A percentile compares a stretch with the other conserved stretches of the same genome.
Conservation (phyloP, 2,888 invertebrate genomes). For the Lepidochitona cinerea region DNA sequence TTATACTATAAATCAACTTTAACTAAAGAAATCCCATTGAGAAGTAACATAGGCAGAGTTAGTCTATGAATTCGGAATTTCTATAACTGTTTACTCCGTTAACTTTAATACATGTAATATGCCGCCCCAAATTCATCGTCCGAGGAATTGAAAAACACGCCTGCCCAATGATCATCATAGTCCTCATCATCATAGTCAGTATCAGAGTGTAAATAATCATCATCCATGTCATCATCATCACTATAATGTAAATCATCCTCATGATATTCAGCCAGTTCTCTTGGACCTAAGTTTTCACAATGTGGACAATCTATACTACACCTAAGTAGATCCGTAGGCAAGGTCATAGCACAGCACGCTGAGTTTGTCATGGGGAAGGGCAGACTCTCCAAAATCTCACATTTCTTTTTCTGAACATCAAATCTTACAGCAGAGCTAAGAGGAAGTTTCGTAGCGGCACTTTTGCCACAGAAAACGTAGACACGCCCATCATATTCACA, state of each 20-base stretch:
- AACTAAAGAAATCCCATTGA: too few species aligned
- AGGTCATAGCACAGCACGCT: slow-evolving; percentile 35
- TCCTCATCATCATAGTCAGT: slow-evolving; percentile 16
- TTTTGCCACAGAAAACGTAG: slow-evolving; percentile 49
- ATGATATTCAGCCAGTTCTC: slow-evolving; percentile 42
- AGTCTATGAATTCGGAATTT: too few species aligned
- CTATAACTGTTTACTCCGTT: too few species aligned
- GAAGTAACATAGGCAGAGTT: too few species aligned
- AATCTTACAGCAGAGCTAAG: neutral
- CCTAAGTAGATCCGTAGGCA: slow-evolving; percentile 40
- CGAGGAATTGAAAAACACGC: slow-evolving; percentile 3
- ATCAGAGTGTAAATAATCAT: slow-evolving; percentile 39
- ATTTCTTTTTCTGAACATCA: neutral
- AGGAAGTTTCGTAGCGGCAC: neutral
- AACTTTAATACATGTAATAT: neutral
- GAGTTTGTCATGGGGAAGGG: slow-evolving; percentile 43
- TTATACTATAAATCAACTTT: too few species aligned
- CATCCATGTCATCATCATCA: slow-evolving; percentile 40
- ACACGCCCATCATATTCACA: slow-evolving; percentile 35
- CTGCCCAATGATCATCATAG: slow-evolving; percentile 13
- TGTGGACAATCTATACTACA: slow-evolving; percentile 55
- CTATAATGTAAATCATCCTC: slow-evolving; percentile 37
- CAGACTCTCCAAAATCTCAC: slow-evolving; percentile 21
- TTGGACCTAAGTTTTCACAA: slow-evolving; percentile 36
- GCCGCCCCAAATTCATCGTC: slow-evolving; percentile 8